These are phyloP conservation scores for Xanthia icteritia DNA, from an alignment of 2,888 invertebrate species.

Conservation along the genomic window DNA sequence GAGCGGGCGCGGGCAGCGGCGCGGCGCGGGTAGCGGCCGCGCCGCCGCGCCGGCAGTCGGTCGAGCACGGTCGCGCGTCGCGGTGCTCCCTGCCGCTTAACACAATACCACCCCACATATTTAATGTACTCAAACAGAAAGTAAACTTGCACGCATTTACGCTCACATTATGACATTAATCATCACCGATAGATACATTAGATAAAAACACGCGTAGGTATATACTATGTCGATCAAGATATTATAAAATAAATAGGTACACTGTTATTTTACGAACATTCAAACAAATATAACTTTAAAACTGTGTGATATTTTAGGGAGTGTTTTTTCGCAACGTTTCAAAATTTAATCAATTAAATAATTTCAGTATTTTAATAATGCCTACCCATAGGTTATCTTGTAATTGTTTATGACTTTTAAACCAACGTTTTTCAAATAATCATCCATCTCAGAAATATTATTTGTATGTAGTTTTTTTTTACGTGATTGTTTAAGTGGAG, in stretches of 20 bases:
- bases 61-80: slow-evolving; percentile 63
- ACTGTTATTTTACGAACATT: slow-evolving; percentile 20
- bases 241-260: slow-evolving; percentile 14
- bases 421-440: not conserved
- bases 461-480: not conserved
- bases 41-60: slow-evolving; percentile 54
- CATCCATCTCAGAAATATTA: not conserved
- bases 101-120: slow-evolving; percentile 41
- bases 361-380: not conserved
- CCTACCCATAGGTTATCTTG: not conserved
- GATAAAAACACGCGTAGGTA: slow-evolving; percentile 13
- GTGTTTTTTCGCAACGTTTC: slow-evolving; percentile 36
- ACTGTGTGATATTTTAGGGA: slow-evolving; percentile 31
- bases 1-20: slow-evolving; percentile 29
- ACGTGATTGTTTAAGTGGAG: not conserved
- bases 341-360: not conserved
- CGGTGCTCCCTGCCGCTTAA: slow-evolving; percentile 49
- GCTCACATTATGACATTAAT: slow-evolving; percentile 48
- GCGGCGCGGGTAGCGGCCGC: slow-evolving; percentile 32
- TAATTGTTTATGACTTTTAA: slow-evolving; percentile 5
- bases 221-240: not conserved
- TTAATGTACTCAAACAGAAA: slow-evolving; percentile 46
- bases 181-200: slow-evolving; percentile 26
- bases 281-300: slow-evolving; percentile 40
- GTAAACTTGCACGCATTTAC: slow-evolving; percentile 51